Evolutionary conservation across 2,888 invertebrate species (phyloP).

Genomic region (Agriopis marginaria): DNA sequence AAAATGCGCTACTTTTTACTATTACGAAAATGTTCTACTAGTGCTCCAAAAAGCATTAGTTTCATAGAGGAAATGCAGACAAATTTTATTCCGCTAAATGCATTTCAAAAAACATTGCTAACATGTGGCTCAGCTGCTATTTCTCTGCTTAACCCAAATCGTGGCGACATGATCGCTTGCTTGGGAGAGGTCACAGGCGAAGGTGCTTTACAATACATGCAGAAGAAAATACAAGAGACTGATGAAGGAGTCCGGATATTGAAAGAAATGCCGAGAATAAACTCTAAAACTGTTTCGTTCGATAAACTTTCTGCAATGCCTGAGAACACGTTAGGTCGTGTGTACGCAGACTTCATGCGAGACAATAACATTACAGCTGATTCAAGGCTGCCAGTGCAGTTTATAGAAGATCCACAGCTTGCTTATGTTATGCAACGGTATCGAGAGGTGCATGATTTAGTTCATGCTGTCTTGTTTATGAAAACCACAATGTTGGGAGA

Average conservation of each 20-base stretch:
- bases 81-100: constrained; percentile 88
- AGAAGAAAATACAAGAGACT: constrained; percentile 90
- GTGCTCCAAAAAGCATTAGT: constrained; percentile 57
- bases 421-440: constrained; percentile 99
- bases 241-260: constrained; percentile 92
- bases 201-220: constrained; percentile 90
- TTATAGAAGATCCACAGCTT: constrained; percentile 94
- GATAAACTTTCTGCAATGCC: constrained; percentile 90
- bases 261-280: constrained; percentile 94
- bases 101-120: constrained; percentile 92
- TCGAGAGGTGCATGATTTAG: constrained; percentile 98
- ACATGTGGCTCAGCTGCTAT: constrained; percentile 95
- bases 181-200: constrained; percentile 96
- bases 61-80: constrained; percentile 88
- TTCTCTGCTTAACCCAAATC: constrained; percentile 92
- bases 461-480: constrained; percentile 96
- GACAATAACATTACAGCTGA: constrained; percentile 97
- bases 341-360: constrained; percentile 93
- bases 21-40: constrained; percentile 52
- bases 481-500: constrained; percentile 96
- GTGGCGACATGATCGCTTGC: constrained; percentile 97
- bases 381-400: constrained; percentile 95
- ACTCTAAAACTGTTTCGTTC: constrained; percentile 92
- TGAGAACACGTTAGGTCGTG: constrained; percentile 93
- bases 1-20: constrained; percentile 52